phyloP scores from a whole-genome alignment of 92 coral and sea anemone species.

The Desmophyllum pertusum region DNA sequence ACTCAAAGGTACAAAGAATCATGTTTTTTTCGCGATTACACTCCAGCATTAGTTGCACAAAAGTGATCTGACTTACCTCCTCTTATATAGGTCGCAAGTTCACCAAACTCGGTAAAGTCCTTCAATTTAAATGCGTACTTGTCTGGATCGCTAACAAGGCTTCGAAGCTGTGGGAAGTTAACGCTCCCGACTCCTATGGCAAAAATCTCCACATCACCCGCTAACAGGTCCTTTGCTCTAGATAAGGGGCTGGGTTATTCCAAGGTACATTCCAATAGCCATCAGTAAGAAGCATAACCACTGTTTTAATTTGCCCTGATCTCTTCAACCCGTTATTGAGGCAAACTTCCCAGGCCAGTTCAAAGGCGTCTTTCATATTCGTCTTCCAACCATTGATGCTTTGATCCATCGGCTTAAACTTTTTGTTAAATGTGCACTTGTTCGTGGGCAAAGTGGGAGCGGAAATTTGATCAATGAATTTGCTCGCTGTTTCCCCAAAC shows the following conservation, averaged over 20 bases:
- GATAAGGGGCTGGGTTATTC: conserved; percentile 45
- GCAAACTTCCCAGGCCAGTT: conserved; percentile 49
- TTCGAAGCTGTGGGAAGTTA: conserved; percentile 16
- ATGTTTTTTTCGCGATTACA: too few species aligned
- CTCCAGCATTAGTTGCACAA: not conserved
- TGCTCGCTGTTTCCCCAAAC: conserved; percentile 44
- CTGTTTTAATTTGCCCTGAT: conserved; percentile 45
- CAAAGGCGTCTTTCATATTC: conserved; percentile 70
- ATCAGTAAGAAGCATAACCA: conserved; percentile 73
- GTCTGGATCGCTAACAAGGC: conserved; percentile 8
- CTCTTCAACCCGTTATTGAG: conserved; percentile 48
- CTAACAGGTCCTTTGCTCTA: conserved; percentile 41
- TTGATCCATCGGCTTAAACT: conserved; percentile 27
- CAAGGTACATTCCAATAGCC: conserved; percentile 68
- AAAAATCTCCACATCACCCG: conserved; percentile 54
- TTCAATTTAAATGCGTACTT: conserved; percentile 68
- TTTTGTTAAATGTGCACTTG: conserved; percentile 78
- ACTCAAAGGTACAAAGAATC: too few species aligned
- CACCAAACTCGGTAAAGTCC: conserved; percentile 60
- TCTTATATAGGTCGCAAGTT: conserved; percentile 77
- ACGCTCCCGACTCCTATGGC: conserved; percentile 76
- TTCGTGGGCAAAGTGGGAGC: not conserved
- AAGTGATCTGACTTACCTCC: conserved; percentile 60
- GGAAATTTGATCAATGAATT: conserved; percentile 50
- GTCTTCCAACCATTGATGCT: conserved; percentile 46